Percentiles rank a stretch among this genome's conserved stretches.
These are phyloP conservation scores for Zygothrica quintamaculata DNA, from an alignment of 2,888 invertebrate genomes.

Conservation along the genomic window DNA sequence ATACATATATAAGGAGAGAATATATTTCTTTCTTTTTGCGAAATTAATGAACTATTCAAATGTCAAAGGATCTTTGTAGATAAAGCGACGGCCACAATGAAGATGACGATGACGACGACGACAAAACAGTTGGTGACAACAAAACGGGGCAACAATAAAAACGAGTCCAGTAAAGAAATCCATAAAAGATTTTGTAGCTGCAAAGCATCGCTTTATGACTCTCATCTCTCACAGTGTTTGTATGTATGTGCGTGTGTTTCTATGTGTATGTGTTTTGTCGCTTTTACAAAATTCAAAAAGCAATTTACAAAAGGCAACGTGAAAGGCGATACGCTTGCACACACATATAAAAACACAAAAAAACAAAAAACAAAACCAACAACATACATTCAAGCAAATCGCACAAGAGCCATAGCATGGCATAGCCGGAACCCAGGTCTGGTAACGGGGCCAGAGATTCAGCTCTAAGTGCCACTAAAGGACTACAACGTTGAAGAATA, in stretches of 20 bases:
- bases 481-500: slow-evolving; percentile 48
- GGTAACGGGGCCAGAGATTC: slow-evolving; percentile 46
- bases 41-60: slow-evolving; percentile 80
- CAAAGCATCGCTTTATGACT: slow-evolving; percentile 71
- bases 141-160: slow-evolving; percentile 70
- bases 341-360: slow-evolving; percentile 24
- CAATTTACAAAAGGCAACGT: slow-evolving; percentile 80
- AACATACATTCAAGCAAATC: slow-evolving; percentile 6
- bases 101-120: slow-evolving; percentile 37
- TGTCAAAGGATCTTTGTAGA: slow-evolving; percentile 77
- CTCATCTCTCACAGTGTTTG: slow-evolving; percentile 33
- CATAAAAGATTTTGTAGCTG: slow-evolving; percentile 77
- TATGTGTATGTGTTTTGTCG: slow-evolving; percentile 45
- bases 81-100: slow-evolving; percentile 58
- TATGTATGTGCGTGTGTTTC: slow-evolving; percentile 15
- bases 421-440: slow-evolving; percentile 51
- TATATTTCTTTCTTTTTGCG: slow-evolving; percentile 72
- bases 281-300: slow-evolving; percentile 80
- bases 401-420: slow-evolving; percentile 6
- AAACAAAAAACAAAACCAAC: too few relatives aligned
- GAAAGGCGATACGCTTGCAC: slow-evolving; percentile 72
- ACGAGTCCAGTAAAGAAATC: slow-evolving; percentile 76
- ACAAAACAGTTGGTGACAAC: slow-evolving; percentile 74
- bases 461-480: slow-evolving; percentile 74
- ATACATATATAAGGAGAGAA: slow-evolving; percentile 12